Base-by-base conservation (phyloP, 2,797 vertebrate genomes). In the Cyprinodon diabolis region DNA sequence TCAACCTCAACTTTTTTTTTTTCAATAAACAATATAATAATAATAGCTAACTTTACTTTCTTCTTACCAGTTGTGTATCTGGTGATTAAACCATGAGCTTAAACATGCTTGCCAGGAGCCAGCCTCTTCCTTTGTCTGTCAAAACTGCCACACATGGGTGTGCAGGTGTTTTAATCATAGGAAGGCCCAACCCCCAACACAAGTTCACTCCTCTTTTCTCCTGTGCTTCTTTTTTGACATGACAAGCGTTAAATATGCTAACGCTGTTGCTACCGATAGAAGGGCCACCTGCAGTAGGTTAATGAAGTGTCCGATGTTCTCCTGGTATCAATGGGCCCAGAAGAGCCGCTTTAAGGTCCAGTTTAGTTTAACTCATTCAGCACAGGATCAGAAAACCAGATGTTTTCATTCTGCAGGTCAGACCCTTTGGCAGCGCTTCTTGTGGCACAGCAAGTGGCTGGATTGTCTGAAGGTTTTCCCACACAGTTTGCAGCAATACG, bases 401-500 rank as follows among this genome's bases (percentile, higher is more conserved):
- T 49, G 13, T 49, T 13, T 49, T 4, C 19, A 17, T 1, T 60
- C 57, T 37, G 25, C 25, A 30, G 57, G 35, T 12, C 13, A 60
- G 15, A 14, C 6, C 66, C 52, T n/a, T 69, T 76, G 66, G 71
- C 52, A n/a, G n/a, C 25, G 30, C 35, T 12, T 73, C 57, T n/a
- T 66, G 47, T 77, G 75, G 6, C n/a, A 15, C 17, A 15, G 66
- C 9, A 77, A n/a, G 54, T 49, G 48, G 21, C n/a, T 66, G 11
- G 19, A 62, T 8, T 56, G 58, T 13, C 19, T 55, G 45, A 76
- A 76, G 4, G 25, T 57, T 0, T 56, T 69, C 10, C 54, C 43
- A 17, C 68, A 76, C n/a, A 51, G 12, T 35, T 66, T 66, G 47
- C 65, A 66, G 65, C 45, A 66, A 13, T 47, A 66, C 6, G 65